Base-by-base conservation (phyloP, 2,797 vertebrate genomes). In the Gobionotothen gibberifrons region DNA sequence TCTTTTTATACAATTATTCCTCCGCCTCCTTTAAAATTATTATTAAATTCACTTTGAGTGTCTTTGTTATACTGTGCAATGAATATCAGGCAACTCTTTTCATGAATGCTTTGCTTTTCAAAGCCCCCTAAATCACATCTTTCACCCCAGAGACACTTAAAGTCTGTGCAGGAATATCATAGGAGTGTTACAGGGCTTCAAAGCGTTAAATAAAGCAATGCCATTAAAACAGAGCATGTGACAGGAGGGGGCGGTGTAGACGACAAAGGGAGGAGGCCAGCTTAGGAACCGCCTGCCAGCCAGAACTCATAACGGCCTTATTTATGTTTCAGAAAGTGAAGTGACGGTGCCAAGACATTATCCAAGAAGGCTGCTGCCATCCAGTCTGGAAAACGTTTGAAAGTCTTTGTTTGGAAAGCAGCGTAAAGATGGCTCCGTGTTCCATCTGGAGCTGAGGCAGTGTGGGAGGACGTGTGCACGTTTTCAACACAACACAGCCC, bases 321-420 rank as follows among this genome's bases (percentile, higher is more conserved):
- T 94, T 94, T 94, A 90, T 92, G 92, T 94, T 93, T 92, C 90
- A 80, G 74, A 88, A 89, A 85, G 76, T 74, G 61, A 88, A 74
- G 55, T 52, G 79, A 84, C 77, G 63, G 83, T 93, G 90, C 93
- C 92, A 94, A 94, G 92, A 93, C 89, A 89, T 95, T 92, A 93
- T 93, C 90, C 94, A 93, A 93, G 91, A 86, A 66, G 89, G 91
- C 82, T 78, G 90, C 85, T 88, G 85, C 75, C 87, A 94, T 91
- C 82, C 85, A 84, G 91, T 92, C 93, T 96, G 93, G 92, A 91
- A 95, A 92, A 81, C 72, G 94, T 94, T 92, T 94, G 77, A 80
- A 82, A 83, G 67, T 79, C 92, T 93, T 90, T 95, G 81, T 89
- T 93, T 86, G 89, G 93, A 90, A 87, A 93, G 91, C 92, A 93